Percentiles rank a stretch among this genome's conserved stretches.
Conservation (phyloP, 2,888 invertebrate species). For the Orthosia cruda region DNA sequence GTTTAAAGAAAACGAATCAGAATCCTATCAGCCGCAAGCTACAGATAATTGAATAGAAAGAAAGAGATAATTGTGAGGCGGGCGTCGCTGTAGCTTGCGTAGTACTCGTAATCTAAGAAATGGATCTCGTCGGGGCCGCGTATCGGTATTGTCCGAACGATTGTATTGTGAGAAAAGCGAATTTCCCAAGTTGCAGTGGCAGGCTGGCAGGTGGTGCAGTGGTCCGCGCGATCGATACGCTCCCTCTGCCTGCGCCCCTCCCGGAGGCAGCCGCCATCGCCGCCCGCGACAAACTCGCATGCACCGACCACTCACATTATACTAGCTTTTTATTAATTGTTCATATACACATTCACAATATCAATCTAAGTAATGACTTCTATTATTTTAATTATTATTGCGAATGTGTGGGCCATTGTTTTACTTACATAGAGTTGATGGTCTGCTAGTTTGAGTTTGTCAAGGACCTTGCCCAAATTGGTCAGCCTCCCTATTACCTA, state of each 20-base stretch:
- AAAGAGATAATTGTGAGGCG: slow-evolving; percentile 1
- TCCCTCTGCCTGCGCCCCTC: slow-evolving; percentile 59
- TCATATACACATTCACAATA: slow-evolving; percentile 10
- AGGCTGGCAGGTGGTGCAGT: slow-evolving; percentile 85
- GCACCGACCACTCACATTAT: slow-evolving; percentile 48
- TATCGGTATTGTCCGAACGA: slow-evolving; percentile 47
- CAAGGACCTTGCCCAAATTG: not conserved
- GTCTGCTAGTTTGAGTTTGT: slow-evolving; percentile 3
- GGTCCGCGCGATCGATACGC: slow-evolving; percentile 83
- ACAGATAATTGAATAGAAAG: slow-evolving; percentile 30
- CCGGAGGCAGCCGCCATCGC: slow-evolving; percentile 51
- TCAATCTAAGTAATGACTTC: slow-evolving; percentile 20
- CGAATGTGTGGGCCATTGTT: slow-evolving; percentile 42
- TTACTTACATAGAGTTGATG: slow-evolving; percentile 24
- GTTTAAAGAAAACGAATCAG: slow-evolving; percentile 1
- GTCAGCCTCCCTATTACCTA: not conserved
- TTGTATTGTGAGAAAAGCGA: slow-evolving; percentile 68
- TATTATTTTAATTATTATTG: slow-evolving; percentile 33
- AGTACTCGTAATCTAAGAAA: slow-evolving; percentile 27
- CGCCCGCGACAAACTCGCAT: slow-evolving; percentile 57
- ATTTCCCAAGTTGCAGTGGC: slow-evolving; percentile 81
- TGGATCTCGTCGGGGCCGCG: not conserved
- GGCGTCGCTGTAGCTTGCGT: not conserved
- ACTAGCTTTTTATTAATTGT: slow-evolving; percentile 18
- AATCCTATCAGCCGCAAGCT: slow-evolving; percentile 1